These are phyloP conservation scores for Cryptocephalus primarius DNA, from an alignment of 2,888 invertebrate species.

Conservation along the genomic window DNA sequence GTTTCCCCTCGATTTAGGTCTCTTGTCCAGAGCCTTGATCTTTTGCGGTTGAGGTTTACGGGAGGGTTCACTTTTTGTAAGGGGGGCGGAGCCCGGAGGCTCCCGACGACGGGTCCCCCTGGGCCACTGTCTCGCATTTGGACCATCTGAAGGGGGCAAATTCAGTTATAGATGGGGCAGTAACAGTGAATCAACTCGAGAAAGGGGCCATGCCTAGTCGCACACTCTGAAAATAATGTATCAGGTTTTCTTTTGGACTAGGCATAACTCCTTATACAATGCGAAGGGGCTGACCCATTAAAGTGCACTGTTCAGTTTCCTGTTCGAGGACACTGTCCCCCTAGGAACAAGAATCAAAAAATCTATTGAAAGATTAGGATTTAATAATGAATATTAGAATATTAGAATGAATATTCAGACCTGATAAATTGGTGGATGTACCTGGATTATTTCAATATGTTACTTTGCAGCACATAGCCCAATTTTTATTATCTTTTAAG, in stretches of 20 bases:
- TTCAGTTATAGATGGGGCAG: neutral
- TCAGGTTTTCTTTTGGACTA: neutral
- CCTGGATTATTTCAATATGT: too few species aligned
- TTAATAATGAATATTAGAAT: too few species aligned
- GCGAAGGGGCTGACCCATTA: too few species aligned
- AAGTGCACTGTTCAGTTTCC: too few species aligned
- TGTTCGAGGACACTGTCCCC: too few species aligned
- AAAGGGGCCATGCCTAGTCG: neutral
- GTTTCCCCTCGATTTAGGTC: constrained; percentile 57
- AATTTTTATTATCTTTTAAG: too few species aligned
- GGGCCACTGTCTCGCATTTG: constrained; percentile 50
- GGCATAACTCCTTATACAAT: too few species aligned
- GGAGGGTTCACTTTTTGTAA: constrained; percentile 48
- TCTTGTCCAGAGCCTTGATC: constrained; percentile 56
- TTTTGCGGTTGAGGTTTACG: constrained; percentile 60
- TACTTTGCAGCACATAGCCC: too few species aligned
- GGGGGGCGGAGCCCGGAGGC: constrained; percentile 44
- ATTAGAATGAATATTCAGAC: too few species aligned
- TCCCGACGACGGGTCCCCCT: constrained; percentile 53
- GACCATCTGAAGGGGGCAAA: constrained; percentile 31
- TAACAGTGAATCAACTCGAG: neutral
- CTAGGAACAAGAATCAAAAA: too few species aligned
- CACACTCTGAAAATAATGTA: neutral
- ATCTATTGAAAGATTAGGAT: too few species aligned
- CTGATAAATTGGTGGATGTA: too few species aligned